Evolutionary conservation across 2,797 vertebrate species (phyloP).

Genomic region (Phoxinus dragarum): DNA sequence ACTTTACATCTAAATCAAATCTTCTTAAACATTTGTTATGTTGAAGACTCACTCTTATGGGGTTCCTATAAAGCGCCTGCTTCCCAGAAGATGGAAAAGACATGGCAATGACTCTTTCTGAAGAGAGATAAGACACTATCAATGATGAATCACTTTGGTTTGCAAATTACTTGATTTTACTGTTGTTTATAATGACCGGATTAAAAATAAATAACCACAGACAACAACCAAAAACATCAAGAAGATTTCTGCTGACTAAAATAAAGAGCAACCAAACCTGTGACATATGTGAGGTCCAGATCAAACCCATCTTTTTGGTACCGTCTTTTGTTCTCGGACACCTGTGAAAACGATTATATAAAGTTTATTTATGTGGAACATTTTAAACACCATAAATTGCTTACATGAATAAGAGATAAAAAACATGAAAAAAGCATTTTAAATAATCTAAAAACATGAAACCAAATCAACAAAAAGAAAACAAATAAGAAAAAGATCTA

Average conservation of each 20-base stretch:
- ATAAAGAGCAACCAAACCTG: conserved; percentile 75
- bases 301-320: conserved; percentile 95
- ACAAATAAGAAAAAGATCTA: not conserved
- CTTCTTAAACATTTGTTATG: not conserved
- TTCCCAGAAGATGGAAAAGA: conserved; percentile 95
- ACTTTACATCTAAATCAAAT: no score
- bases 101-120: conserved; percentile 96
- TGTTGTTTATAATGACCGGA: not conserved
- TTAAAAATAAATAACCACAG: not conserved
- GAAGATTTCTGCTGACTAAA: not conserved
- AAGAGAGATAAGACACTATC: not conserved
- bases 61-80: conserved; percentile 93
- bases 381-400: not conserved
- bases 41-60: conserved; percentile 81
- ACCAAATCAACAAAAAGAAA: not conserved
- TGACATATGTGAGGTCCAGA: conserved; percentile 95
- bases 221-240: not conserved
- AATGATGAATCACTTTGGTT: not conserved
- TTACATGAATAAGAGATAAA: not conserved
- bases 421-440: not conserved
- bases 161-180: not conserved
- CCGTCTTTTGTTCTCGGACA: conserved; percentile 95
- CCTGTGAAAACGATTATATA: conserved; percentile 70
- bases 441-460: not conserved
- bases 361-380: not conserved